Percentiles rank a stretch among this genome's conserved stretches.
Evolutionary conservation across 2,113 vertebrate species (phyloP).

Genomic region (Sylvilagus bachmani): DNA sequence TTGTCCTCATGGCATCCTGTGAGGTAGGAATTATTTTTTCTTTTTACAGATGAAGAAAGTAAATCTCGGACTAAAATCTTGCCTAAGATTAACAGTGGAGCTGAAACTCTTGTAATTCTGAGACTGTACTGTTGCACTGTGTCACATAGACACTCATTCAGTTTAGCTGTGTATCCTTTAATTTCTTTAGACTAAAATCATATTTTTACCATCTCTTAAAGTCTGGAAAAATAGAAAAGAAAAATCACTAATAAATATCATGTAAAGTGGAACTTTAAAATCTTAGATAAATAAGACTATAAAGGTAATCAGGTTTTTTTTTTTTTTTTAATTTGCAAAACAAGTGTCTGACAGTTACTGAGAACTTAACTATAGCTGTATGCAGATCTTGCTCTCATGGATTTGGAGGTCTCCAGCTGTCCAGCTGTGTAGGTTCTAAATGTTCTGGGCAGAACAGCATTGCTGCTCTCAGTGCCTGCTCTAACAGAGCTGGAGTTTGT

Average conservation of each 20-base stretch:
- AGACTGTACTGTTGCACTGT: not conserved
- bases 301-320: not conserved
- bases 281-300: not conserved
- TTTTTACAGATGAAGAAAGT: conserved; percentile 37
- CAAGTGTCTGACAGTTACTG: not conserved
- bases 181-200: not conserved
- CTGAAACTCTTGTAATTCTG: not conserved
- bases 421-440: not conserved
- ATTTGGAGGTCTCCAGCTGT: not conserved
- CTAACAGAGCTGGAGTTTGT: not conserved
- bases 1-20: conserved; percentile 23
- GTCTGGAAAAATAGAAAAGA: conserved; percentile 8
- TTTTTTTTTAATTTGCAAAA: conserved; percentile 13
- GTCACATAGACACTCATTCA: not conserved
- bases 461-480: not conserved
- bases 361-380: not conserved
- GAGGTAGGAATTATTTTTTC: conserved; percentile 11
- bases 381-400: not conserved
- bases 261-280: not conserved
- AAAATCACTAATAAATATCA: not conserved
- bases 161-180: not conserved
- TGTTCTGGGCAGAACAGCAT: not conserved
- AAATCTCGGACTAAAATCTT: not conserved
- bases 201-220: conserved; percentile 15
- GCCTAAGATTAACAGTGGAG: not conserved